These are phyloP conservation scores for Apteryx mantelli DNA, from an alignment of 2,113 vertebrate species.

Conservation along the genomic window DNA sequence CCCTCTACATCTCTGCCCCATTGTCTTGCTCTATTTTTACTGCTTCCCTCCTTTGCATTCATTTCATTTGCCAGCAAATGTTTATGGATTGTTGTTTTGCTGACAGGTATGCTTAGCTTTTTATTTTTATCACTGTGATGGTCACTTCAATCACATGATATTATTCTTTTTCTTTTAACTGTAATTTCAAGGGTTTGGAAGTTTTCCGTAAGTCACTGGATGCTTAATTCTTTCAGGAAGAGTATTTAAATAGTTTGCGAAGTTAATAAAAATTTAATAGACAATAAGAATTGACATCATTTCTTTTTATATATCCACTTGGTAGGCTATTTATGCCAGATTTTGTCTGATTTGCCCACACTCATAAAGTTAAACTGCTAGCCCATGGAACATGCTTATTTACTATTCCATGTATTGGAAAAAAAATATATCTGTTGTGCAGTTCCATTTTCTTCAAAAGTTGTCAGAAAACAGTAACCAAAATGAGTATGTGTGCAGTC, in stretches of 20 bases:
- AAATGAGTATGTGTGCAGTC: not conserved
- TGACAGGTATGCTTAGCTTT: not conserved
- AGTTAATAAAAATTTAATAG: not conserved
- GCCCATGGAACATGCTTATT: not conserved
- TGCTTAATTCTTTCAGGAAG: not conserved
- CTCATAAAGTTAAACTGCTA: not conserved
- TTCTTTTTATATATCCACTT: not conserved
- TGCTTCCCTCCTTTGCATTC: not conserved
- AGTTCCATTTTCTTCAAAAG: not conserved
- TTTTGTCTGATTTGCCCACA: not conserved
- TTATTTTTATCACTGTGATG: not conserved
- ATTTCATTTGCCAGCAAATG: not conserved
- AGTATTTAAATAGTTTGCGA: not conserved
- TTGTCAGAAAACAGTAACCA: not conserved
- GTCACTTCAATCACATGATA: not conserved
- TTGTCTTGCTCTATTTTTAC: not conserved
- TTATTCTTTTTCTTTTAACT: not conserved
- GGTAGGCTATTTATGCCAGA: not conserved
- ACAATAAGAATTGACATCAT: not conserved
- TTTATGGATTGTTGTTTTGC: not conserved
- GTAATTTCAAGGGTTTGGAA: not conserved
- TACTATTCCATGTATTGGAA: not conserved
- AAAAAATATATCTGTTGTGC: not conserved
- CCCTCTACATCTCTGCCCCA: not conserved
- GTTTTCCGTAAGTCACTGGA: not conserved